Conservation (phyloP, 2,797 vertebrate species). For the Epinephelus awoara region DNA sequence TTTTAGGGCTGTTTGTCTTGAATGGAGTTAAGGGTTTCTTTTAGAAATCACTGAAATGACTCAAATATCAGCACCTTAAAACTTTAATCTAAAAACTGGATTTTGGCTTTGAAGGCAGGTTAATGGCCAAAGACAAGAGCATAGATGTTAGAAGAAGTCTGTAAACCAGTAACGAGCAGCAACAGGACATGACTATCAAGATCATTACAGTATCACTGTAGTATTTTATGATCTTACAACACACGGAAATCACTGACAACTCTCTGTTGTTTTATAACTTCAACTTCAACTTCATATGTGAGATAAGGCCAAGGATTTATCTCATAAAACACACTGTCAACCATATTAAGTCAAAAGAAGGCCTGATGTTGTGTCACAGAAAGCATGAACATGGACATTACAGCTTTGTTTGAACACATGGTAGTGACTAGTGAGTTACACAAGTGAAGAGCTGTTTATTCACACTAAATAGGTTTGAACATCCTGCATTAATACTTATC, state of each 20-base stretch:
- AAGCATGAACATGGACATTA: neutral
- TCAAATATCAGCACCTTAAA: neutral
- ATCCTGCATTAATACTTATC: no score
- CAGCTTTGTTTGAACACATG: neutral
- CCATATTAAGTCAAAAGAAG: constrained; percentile 2
- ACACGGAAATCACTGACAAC: neutral
- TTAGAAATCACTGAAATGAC: neutral
- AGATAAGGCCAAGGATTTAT: constrained; percentile 46
- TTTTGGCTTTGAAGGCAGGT: neutral
- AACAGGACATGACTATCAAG: neutral
- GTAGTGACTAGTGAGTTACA: no score
- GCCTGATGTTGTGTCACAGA: neutral
- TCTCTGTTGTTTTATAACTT: constrained; percentile 26
- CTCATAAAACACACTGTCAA: constrained; percentile 45
- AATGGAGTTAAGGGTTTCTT: neutral
- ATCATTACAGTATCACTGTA: neutral
- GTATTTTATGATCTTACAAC: constrained; percentile 16
- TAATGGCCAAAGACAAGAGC: neutral
- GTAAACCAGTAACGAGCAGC: constrained; percentile 2
- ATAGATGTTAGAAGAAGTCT: neutral
- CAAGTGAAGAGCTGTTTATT: no score
- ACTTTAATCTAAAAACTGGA: neutral
- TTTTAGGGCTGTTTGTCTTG: neutral
- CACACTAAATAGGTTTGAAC: no score
- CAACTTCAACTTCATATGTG: neutral